Evolutionary conservation across 2,888 invertebrate species (phyloP).

Genomic region (Bursaphelenchus okinawaensis): DNA sequence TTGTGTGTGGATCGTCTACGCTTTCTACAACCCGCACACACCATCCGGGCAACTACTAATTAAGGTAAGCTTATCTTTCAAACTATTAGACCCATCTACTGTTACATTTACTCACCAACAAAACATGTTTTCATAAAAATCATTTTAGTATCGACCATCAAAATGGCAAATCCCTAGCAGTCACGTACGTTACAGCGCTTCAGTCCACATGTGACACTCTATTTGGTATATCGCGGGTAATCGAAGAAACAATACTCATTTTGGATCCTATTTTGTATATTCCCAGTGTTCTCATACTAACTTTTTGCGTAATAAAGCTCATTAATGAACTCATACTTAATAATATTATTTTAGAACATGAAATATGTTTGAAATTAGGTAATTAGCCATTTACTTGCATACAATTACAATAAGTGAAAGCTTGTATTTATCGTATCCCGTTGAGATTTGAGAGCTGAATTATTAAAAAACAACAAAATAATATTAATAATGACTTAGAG

Average conservation of each 20-base stretch:
- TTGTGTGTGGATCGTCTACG: slow-evolving; percentile 81
- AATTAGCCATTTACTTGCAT: too few relatives aligned
- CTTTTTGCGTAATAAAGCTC: neutral
- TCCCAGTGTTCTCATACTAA: neutral
- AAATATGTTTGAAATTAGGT: too few relatives aligned
- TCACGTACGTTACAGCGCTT: slow-evolving; percentile 52
- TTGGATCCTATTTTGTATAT: neutral
- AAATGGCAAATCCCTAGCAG: slow-evolving; percentile 53
- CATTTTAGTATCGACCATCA: slow-evolving; percentile 57
- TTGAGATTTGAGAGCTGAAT: neutral
- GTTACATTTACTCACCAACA: neutral
- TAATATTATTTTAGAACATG: too few relatives aligned
- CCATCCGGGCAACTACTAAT: slow-evolving; percentile 91
- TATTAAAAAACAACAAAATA: neutral
- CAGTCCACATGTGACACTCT: slow-evolving; percentile 28
- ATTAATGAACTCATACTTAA: too few relatives aligned
- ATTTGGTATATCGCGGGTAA: neutral
- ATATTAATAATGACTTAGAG: neutral
- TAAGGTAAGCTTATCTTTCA: slow-evolving; percentile 68
- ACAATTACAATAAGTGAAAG: neutral
- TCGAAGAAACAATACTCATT: neutral
- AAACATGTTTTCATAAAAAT: neutral
- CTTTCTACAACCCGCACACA: slow-evolving; percentile 91
- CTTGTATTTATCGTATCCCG: neutral
- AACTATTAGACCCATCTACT: neutral